A percentile compares a stretch with the other conserved stretches of the same genome.
Evolutionary conservation across 2,888 invertebrate species (phyloP).

Genomic region (Meteorus colon): DNA sequence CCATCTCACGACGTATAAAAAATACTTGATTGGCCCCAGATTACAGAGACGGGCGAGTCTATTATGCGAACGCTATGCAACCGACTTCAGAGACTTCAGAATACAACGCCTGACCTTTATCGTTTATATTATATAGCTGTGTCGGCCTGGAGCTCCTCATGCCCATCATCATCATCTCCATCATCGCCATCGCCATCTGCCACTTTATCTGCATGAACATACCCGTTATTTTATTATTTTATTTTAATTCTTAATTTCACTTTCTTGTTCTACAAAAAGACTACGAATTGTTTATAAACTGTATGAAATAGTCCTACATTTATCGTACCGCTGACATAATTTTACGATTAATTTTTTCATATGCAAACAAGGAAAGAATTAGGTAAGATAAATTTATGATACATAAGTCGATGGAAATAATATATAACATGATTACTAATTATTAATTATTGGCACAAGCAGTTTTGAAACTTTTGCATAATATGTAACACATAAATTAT

Average conservation of each 20-base stretch:
- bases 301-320: background rate
- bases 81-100: slow-evolving; percentile 57
- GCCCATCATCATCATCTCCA: slow-evolving; percentile 18
- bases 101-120: slow-evolving; percentile 65
- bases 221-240: too few relatives aligned
- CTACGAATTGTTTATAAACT: background rate
- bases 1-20: slow-evolving; percentile 10
- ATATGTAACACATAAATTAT: too few relatives aligned
- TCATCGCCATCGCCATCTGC: slow-evolving; percentile 16
- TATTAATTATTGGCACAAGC: too few relatives aligned
- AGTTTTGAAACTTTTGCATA: too few relatives aligned
- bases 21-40: slow-evolving; percentile 30
- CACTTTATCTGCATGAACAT: background rate
- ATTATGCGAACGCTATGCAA: background rate
- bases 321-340: background rate
- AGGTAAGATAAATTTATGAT: background rate
- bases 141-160: slow-evolving; percentile 44
- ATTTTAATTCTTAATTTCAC: background rate
- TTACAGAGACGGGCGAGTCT: slow-evolving; percentile 25
- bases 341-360: background rate
- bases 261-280: background rate
- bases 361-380: background rate
- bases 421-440: background rate
- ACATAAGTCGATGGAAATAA: background rate
- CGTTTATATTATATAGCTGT: slow-evolving; percentile 59